phyloP scores from a whole-genome alignment of 2,113 vertebrate genomes.

The Mesitornis unicolor region DNA sequence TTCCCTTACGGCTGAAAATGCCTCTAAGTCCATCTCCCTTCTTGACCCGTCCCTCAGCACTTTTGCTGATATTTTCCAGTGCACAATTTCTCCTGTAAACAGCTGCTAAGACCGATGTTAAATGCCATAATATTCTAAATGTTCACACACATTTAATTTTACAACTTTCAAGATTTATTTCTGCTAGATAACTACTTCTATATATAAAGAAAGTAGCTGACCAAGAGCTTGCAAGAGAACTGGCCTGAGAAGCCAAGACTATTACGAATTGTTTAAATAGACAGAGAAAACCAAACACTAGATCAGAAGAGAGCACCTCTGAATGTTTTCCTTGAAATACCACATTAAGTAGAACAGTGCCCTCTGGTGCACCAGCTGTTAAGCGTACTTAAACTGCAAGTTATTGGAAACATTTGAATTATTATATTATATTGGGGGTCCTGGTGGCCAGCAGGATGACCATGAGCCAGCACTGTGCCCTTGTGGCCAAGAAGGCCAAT shows the following conservation, averaged over 20 bases:
- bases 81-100: background rate
- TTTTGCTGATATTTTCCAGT: background rate
- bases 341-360: background rate
- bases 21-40: background rate
- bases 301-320: background rate
- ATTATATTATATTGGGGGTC: too few relatives aligned
- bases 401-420: background rate
- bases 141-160: background rate
- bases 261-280: fast-evolving
- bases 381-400: background rate
- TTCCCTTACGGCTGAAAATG: background rate
- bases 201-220: background rate
- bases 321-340: fast-evolving
- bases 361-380: background rate
- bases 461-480: too few relatives aligned
- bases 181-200: background rate
- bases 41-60: background rate
- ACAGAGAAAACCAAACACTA: background rate
- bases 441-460: too few relatives aligned
- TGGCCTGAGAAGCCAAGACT: background rate
- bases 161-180: background rate
- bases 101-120: background rate
- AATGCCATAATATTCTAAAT: background rate
- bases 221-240: background rate
- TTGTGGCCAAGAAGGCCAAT: too few relatives aligned